phyloP scores from a whole-genome alignment of 2,797 vertebrate genomes.

The Acrossocheilus wenchowensis region DNA sequence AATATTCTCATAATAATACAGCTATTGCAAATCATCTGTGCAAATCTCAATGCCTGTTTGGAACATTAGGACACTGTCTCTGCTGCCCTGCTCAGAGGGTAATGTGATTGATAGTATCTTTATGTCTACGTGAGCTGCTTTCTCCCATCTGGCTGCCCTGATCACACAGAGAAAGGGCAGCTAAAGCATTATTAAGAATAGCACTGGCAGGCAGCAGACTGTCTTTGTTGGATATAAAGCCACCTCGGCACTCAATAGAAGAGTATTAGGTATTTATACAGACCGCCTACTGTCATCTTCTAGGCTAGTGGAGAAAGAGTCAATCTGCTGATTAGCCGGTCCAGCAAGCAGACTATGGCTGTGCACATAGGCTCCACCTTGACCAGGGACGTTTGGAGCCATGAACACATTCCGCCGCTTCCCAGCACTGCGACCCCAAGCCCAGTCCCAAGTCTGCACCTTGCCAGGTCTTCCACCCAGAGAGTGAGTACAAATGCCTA shows the following conservation, averaged over 20 bases:
- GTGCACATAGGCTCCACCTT: constrained; percentile 83
- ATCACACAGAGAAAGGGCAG: constrained; percentile 45
- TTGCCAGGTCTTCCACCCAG: constrained; percentile 88
- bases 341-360: constrained; percentile 83
- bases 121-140: constrained; percentile 41
- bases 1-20: constrained; percentile 10
- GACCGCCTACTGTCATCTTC: constrained; percentile 35
- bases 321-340: constrained; percentile 88
- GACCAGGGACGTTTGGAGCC: constrained; percentile 85
- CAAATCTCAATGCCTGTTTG: constrained; percentile 11
- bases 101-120: constrained; percentile 50
- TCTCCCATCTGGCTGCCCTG: constrained; percentile 26
- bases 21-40: neutral
- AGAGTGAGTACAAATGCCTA: constrained; percentile 80
- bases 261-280: constrained; percentile 39
- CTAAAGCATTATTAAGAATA: constrained; percentile 35
- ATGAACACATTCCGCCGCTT: constrained; percentile 82
- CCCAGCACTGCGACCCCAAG: constrained; percentile 84
- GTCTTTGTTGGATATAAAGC: constrained; percentile 14
- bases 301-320: constrained; percentile 96
- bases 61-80: constrained; percentile 25
- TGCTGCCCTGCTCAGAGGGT: constrained; percentile 39
- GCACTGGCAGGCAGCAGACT: constrained; percentile 27
- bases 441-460: constrained; percentile 83
- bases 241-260: constrained; percentile 22